Conservation (phyloP, 2,113 vertebrate genomes). For the Paradoxurus hermaphroditus region DNA sequence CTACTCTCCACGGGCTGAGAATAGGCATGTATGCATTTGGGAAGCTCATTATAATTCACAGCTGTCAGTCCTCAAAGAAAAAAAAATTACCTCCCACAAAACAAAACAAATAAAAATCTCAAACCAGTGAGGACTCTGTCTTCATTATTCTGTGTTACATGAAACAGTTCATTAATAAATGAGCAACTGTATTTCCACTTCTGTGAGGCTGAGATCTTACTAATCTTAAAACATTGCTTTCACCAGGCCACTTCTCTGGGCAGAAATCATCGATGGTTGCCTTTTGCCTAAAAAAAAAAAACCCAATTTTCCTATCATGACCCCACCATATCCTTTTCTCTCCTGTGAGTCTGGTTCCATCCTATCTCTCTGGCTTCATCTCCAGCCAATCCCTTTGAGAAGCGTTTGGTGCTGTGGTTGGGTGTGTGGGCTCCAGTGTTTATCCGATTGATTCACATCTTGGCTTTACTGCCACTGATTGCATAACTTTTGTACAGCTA, state of each 20-base stretch:
- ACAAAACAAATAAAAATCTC: background rate
- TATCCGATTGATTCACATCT: background rate
- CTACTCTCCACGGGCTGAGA: background rate
- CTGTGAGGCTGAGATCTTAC: background rate
- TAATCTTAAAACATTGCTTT: background rate
- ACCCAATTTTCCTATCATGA: background rate
- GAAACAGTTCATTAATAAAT: background rate
- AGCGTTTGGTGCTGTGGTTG: background rate
- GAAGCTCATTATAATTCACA: background rate
- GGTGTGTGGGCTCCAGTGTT: too few relatives aligned
- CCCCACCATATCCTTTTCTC: background rate
- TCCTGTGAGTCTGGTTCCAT: background rate
- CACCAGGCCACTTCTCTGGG: background rate
- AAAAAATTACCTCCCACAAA: background rate
- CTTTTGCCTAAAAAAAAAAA: background rate
- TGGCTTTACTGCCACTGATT: background rate
- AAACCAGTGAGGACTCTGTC: background rate
- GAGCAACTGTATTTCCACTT: background rate
- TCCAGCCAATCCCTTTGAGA: background rate
- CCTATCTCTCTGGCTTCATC: background rate
- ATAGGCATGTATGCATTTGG: background rate
- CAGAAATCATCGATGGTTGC: background rate
- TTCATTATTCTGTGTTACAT: background rate
- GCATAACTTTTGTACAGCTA: background rate
- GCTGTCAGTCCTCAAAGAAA: background rate